phyloP scores from a whole-genome alignment of 2,888 invertebrate species.

The Drosophila neotestacea region DNA sequence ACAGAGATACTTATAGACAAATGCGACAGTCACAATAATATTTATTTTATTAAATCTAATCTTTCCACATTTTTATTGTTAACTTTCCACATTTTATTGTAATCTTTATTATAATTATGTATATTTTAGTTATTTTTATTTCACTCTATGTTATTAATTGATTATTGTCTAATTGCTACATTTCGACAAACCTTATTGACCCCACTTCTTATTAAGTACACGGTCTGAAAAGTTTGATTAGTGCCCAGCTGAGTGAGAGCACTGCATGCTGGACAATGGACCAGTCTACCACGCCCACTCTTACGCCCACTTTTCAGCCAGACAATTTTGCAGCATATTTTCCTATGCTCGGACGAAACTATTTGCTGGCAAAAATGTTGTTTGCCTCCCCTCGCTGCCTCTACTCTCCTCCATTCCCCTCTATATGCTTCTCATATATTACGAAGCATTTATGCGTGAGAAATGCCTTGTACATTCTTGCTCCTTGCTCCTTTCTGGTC shows the following conservation, averaged over 20 bases:
- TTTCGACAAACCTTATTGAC: too few species aligned
- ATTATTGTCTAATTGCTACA: too few species aligned
- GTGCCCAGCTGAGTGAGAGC: slow-evolving; percentile 59
- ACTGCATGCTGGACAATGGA: slow-evolving; percentile 34
- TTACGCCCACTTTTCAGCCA: slow-evolving; percentile 11
- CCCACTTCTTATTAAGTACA: too few species aligned
- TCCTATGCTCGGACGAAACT: slow-evolving; percentile 45
- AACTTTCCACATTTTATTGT: too few species aligned
- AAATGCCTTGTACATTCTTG: slow-evolving; percentile 68
- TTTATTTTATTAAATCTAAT: too few species aligned
- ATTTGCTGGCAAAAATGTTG: slow-evolving; percentile 61
- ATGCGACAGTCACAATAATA: too few species aligned
- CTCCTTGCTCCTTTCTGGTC: slow-evolving; percentile 20
- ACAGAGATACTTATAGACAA: too few species aligned
- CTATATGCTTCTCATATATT: slow-evolving; percentile 36
- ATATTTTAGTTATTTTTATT: too few species aligned
- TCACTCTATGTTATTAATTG: too few species aligned
- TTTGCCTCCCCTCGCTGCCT: slow-evolving; percentile 4
- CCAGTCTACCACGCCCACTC: slow-evolving; percentile 10
- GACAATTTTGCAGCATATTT: slow-evolving; percentile 23
- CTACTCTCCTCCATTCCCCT: neutral
- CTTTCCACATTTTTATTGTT: too few species aligned
- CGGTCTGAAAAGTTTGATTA: slow-evolving; percentile 69
- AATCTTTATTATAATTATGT: too few species aligned
- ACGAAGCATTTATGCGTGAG: slow-evolving; percentile 72